Percentiles rank a stretch among this genome's conserved stretches.
Evolutionary conservation across 2,797 vertebrate genomes (phyloP).

Genomic region (Syngnathus rostellatus): DNA sequence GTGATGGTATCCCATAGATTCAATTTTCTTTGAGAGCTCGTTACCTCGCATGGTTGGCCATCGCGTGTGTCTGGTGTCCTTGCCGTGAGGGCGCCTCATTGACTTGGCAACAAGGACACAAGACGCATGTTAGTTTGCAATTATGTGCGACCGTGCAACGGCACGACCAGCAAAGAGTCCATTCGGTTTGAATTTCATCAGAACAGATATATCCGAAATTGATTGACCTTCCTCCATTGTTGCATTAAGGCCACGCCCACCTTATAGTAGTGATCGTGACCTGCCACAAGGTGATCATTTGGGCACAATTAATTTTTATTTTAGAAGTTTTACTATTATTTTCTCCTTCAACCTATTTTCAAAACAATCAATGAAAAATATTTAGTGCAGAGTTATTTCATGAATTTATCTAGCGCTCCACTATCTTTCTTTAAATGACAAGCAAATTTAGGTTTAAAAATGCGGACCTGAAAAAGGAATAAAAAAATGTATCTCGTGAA

Average conservation of each 20-base stretch:
- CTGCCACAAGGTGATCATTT: neutral
- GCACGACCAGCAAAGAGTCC: neutral
- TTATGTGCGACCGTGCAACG: neutral
- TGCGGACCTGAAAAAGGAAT: too few species aligned
- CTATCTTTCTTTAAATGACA: too few species aligned
- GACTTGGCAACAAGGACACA: neutral
- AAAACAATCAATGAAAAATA: too few species aligned
- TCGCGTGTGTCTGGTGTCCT: constrained; percentile 2
- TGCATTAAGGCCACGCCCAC: neutral
- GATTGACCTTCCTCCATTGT: constrained; percentile 3
- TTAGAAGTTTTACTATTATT: too few species aligned
- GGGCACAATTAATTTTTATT: neutral
- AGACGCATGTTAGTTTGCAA: neutral
- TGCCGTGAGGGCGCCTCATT: neutral
- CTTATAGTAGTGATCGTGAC: neutral
- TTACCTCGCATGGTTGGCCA: neutral
- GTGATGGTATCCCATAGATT: neutral
- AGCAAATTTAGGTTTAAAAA: too few species aligned
- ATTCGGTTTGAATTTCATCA: constrained; percentile 28
- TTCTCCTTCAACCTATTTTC: too few species aligned
- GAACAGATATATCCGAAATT: neutral
- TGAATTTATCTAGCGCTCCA: too few species aligned
- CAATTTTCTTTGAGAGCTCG: neutral
- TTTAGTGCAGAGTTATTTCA: too few species aligned
- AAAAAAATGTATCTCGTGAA: too few species aligned